These are phyloP conservation scores for Nemapogon koenigi DNA, from an alignment of 2,888 invertebrate species.

Conservation along the genomic window DNA sequence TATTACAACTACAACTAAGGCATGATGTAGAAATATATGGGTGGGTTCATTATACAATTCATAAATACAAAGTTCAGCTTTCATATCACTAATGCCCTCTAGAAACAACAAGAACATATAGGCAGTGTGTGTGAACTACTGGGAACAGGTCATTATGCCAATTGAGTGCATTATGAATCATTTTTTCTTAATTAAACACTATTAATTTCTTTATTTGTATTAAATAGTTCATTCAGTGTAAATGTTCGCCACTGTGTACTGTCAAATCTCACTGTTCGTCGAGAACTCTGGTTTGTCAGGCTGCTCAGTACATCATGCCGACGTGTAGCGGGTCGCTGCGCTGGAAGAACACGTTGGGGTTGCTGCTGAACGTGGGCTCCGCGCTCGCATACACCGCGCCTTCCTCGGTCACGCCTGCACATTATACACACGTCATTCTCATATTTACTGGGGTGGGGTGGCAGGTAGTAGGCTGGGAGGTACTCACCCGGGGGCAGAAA, in stretches of 20 bases:
- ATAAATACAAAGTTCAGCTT: too few relatives aligned
- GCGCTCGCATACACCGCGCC: conserved; percentile 84
- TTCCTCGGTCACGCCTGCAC: conserved; percentile 79
- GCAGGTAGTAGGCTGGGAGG: conserved; percentile 15
- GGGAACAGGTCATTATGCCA: too few relatives aligned
- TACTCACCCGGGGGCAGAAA: conserved; percentile 56
- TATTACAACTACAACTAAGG: too few relatives aligned
- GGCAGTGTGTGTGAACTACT: too few relatives aligned
- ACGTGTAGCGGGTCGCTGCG: conserved; percentile 82
- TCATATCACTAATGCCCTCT: too few relatives aligned
- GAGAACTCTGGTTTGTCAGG: conserved; percentile 56
- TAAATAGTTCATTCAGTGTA: too few relatives aligned
- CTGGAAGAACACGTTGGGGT: conserved; percentile 91
- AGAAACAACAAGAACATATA: too few relatives aligned
- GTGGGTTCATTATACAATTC: too few relatives aligned
- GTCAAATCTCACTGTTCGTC: conserved; percentile 57
- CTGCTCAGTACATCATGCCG: conserved; percentile 86
- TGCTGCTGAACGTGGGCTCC: conserved; percentile 85
- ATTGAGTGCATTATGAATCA: too few relatives aligned
- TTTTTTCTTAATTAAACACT: too few relatives aligned
- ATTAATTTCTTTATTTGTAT: too few relatives aligned
- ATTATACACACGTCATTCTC: conserved; percentile 1
- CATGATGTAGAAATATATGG: too few relatives aligned
- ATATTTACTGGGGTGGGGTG: background rate
- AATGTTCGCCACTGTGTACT: conserved; percentile 28